Conservation (phyloP, 2,113 vertebrate species). For the Archocentrus centrarchus region DNA sequence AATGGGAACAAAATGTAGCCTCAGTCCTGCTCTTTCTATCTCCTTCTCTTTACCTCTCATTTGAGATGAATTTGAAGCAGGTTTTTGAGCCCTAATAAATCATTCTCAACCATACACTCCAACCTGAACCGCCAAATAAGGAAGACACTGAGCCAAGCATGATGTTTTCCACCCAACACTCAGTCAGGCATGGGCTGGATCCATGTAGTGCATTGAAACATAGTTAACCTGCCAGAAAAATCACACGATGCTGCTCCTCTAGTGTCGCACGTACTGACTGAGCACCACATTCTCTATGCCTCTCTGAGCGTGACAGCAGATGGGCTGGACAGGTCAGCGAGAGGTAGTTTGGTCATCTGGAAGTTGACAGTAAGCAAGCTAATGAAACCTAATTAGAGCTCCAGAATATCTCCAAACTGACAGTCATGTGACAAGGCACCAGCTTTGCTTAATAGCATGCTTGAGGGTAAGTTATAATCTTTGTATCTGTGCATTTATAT, state of each 20-base stretch:
- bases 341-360: slow-evolving; percentile 14
- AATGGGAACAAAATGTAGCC: neutral
- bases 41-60: slow-evolving; percentile 3
- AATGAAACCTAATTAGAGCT: neutral
- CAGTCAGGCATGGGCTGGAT: neutral
- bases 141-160: slow-evolving; percentile 31
- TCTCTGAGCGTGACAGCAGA: slow-evolving; percentile 56
- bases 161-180: slow-evolving; percentile 41
- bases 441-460: no score
- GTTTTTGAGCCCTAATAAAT: slow-evolving; percentile 19
- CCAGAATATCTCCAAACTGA: neutral
- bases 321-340: neutral
- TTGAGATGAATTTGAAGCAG: slow-evolving; percentile 39
- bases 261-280: slow-evolving; percentile 43
- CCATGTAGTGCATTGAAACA: slow-evolving; percentile 7
- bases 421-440: neutral
- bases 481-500: neutral
- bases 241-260: slow-evolving; percentile 47
- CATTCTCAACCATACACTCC: neutral
- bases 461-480: neutral
- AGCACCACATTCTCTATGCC: slow-evolving; percentile 42
- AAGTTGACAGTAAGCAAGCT: neutral
- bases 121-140: slow-evolving; percentile 49
- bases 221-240: slow-evolving; percentile 26
- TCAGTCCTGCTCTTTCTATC: neutral